Base-by-base conservation (phyloP, 1,140 invertebrate genomes). In the Tachypleus tridentatus region DNA sequence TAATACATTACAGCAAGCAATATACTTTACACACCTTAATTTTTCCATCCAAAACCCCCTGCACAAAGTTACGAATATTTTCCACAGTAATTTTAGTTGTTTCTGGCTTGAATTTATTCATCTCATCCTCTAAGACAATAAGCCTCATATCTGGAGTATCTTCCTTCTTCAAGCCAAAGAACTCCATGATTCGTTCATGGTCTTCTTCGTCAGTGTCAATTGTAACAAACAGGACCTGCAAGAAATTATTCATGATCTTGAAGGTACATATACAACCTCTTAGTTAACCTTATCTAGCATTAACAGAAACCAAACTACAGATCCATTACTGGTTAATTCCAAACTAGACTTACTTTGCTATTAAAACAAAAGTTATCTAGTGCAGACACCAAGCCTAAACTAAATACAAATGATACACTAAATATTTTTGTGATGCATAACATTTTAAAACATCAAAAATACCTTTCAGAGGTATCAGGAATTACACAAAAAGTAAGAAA, bases 91-190 rank as follows among this genome's bases (percentile, higher is more conserved):
- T 79, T 70, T 96, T 93, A 54, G 82, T 75, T 52, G 79, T 84
- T 61, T 86, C 82, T 53, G 97, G 97, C 77, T 97, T 98, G 82
- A 89, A 99, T 79, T 99, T 99, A 73, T 87, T 85, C 96, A 99
- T 98, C 74, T 98, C 95, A 73, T 98, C 91, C 78, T 95, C 92
- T 59, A 99, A 79, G 65, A 87, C 86, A 75, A 99, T 98, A 58
- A 99, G 80, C 72, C 97, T 86, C 75, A 97, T 88, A 7, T 89
- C 84, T 9, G 97, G 97, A 8, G 92, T 83, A 73, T 98, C 90
- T 29, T 88, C 86, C 73, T 89, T 88, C 78, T 91, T 93, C 84
- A 98, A 88, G 70, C 97, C 97, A 77, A 99, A 99, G 90, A 97
- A 99, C 80, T 99, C 97, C 72, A 98, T 82, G 75, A 99, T 98